Conservation (phyloP, 2,797 vertebrate genomes). For the Knipowitschia caucasica region DNA sequence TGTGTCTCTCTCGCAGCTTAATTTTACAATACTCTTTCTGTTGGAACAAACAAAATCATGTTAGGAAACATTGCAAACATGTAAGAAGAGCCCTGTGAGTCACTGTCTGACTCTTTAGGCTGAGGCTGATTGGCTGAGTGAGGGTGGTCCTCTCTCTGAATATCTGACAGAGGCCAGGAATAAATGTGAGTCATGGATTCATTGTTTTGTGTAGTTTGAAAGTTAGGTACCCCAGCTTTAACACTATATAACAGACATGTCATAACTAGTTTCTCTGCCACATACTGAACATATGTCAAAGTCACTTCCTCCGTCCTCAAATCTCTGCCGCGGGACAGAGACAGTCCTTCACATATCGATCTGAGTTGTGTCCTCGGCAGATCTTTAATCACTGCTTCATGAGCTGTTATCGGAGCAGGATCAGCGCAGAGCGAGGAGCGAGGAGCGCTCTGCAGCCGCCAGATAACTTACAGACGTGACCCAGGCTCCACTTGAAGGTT, state of each 20-base stretch:
- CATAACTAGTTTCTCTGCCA: neutral
- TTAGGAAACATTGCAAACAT: too few relatives aligned
- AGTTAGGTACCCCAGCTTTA: too few relatives aligned
- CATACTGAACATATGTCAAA: constrained; percentile 27
- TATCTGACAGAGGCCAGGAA: too few relatives aligned
- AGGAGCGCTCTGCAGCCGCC: constrained; percentile 69
- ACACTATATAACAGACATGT: neutral
- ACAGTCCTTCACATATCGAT: constrained; percentile 73
- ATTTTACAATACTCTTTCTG: too few relatives aligned
- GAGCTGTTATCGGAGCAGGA: constrained; percentile 65
- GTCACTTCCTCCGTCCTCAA: constrained; percentile 53
- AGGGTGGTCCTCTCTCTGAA: too few relatives aligned
- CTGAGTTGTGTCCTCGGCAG: constrained; percentile 64
- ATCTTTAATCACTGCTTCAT: constrained; percentile 63
- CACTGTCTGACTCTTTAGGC: too few relatives aligned
- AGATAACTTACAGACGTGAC: constrained; percentile 78
- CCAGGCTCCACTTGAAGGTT: constrained; percentile 81
- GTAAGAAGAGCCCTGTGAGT: too few relatives aligned
- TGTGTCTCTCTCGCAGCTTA: too few relatives aligned
- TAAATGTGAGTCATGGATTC: too few relatives aligned
- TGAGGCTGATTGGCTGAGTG: too few relatives aligned
- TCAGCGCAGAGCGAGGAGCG: constrained; percentile 74
- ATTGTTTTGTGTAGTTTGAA: too few relatives aligned
- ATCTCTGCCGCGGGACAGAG: constrained; percentile 66
- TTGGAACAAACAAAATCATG: too few relatives aligned